These are phyloP conservation scores for Polyommatus iphigenia DNA, from an alignment of 2,888 invertebrate genomes.

Conservation along the genomic window DNA sequence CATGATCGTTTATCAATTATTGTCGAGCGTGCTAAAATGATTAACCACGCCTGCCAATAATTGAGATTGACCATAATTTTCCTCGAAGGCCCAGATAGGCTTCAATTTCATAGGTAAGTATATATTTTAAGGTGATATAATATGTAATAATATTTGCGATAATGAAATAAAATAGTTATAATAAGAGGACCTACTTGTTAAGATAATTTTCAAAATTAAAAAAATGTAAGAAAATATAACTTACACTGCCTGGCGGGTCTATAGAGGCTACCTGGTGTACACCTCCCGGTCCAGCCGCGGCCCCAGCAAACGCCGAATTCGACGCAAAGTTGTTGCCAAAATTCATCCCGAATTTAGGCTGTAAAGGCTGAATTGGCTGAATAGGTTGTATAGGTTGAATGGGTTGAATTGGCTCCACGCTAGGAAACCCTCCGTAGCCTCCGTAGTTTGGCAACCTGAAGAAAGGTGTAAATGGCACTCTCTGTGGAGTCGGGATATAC, in stretches of 20 bases:
- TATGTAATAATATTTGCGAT: too few relatives aligned
- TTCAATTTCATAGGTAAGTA: too few relatives aligned
- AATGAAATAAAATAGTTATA: too few relatives aligned
- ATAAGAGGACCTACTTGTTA: too few relatives aligned
- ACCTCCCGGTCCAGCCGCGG: constrained; percentile 76
- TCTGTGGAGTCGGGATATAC: constrained; percentile 44
- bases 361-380: neutral
- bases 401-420: constrained; percentile 39
- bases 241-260: constrained; percentile 82
- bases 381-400: constrained; percentile 2
- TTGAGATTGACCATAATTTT: neutral
- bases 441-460: constrained; percentile 54
- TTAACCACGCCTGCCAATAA: neutral
- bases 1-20: neutral
- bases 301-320: constrained; percentile 75
- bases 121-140: too few relatives aligned
- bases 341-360: constrained; percentile 34
- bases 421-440: constrained; percentile 45
- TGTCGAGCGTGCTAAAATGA: neutral
- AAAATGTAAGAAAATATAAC: constrained; percentile 35
- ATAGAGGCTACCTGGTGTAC: constrained; percentile 80
- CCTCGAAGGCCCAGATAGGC: too few relatives aligned
- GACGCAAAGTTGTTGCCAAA: constrained; percentile 31
- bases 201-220: too few relatives aligned
- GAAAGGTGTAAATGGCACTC: constrained; percentile 59